Evolutionary conservation across 2,888 invertebrate species (phyloP).

Genomic region (Rapana venosa): DNA sequence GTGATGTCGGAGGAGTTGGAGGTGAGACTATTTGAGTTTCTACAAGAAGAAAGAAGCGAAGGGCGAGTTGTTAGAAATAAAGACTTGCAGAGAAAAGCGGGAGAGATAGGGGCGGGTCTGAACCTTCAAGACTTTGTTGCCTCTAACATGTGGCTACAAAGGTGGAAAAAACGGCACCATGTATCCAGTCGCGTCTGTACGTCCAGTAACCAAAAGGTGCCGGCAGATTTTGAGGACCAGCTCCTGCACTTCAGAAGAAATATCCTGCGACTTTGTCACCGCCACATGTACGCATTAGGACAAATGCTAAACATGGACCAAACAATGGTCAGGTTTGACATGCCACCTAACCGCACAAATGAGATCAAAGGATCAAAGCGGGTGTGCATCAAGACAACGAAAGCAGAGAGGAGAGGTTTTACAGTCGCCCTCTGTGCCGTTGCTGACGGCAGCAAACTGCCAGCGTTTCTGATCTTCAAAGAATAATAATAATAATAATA

Average conservation of each 20-base stretch:
- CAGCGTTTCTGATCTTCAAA: slow-evolving; percentile 31
- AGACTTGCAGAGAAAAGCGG: not conserved
- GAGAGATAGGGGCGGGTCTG: not conserved
- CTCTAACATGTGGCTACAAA: not conserved
- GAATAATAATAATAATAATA: too few relatives aligned
- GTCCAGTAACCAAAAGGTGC: not conserved
- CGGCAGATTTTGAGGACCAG: slow-evolving; percentile 20
- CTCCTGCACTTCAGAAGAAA: not conserved
- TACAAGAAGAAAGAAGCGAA: not conserved
- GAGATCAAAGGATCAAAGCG: slow-evolving; percentile 12
- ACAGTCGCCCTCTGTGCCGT: slow-evolving; percentile 31
- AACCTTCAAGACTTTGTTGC: not conserved
- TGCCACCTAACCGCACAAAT: slow-evolving; percentile 12
- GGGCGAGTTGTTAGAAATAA: slow-evolving; percentile 5
- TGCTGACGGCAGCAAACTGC: slow-evolving; percentile 25
- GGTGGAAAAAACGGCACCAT: not conserved
- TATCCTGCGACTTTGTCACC: not conserved
- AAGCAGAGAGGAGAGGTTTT: slow-evolving; percentile 25
- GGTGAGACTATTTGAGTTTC: slow-evolving; percentile 5
- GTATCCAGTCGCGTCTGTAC: not conserved
- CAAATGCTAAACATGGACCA: slow-evolving; percentile 34
- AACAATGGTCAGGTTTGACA: slow-evolving; percentile 37
- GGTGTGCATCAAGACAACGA: slow-evolving; percentile 4
- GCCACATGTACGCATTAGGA: not conserved
- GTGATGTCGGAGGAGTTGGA: not conserved